A percentile compares a stretch with the other conserved stretches of the same genome.
These are phyloP conservation scores for Agonopterix heracliana DNA, from an alignment of 2,888 invertebrate genomes.

Conservation along the genomic window DNA sequence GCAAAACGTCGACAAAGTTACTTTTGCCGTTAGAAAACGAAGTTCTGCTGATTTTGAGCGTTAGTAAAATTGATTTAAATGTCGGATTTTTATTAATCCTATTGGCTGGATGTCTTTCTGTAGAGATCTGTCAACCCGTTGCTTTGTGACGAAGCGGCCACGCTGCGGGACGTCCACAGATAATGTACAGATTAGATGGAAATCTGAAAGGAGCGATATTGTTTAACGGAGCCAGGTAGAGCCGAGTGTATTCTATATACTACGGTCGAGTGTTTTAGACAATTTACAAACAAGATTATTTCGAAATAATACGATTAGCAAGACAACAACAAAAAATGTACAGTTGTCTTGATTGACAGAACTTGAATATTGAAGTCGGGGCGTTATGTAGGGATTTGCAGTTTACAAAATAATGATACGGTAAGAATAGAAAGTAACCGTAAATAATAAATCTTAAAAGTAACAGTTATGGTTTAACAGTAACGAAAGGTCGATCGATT, in stretches of 20 bases:
- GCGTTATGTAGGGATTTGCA: background rate
- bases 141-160: slow-evolving; percentile 67
- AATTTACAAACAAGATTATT: slow-evolving; percentile 70
- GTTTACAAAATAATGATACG: no score
- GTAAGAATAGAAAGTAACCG: no score
- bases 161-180: slow-evolving; percentile 60
- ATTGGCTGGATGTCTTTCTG: slow-evolving; percentile 56
- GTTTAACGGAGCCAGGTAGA: slow-evolving; percentile 66
- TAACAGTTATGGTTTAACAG: no score
- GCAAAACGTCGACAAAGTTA: slow-evolving; percentile 32
- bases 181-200: slow-evolving; percentile 70
- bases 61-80: slow-evolving; percentile 32
- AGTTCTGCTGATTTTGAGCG: slow-evolving; percentile 28
- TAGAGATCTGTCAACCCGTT: slow-evolving; percentile 73
- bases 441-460: no score
- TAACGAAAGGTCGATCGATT: no score
- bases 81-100: slow-evolving; percentile 61
- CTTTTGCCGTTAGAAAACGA: slow-evolving; percentile 28
- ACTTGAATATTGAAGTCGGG: background rate
- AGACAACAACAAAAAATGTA: slow-evolving; percentile 32
- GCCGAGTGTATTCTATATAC: slow-evolving; percentile 23
- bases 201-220: slow-evolving; percentile 66
- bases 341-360: slow-evolving; percentile 40
- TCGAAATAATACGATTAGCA: slow-evolving; percentile 58
- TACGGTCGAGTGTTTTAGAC: slow-evolving; percentile 55